phyloP scores from a whole-genome alignment of 2,113 vertebrate species.

The Alligator sinensis region DNA sequence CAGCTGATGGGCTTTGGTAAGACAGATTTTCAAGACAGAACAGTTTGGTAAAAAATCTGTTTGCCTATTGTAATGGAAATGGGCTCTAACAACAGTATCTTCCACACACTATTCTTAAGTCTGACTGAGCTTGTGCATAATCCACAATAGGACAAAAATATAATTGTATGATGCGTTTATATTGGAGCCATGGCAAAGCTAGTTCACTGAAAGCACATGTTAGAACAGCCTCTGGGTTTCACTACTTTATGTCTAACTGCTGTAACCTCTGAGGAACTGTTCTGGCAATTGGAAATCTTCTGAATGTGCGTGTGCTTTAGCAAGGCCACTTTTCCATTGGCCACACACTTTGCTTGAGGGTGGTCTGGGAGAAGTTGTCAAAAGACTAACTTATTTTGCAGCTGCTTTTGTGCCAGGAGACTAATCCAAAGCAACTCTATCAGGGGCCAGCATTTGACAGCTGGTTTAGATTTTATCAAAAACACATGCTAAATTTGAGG shows the following conservation, averaged over 20 bases:
- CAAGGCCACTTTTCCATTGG: not conserved
- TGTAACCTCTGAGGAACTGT: not conserved
- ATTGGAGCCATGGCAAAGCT: not conserved
- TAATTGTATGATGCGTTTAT: not conserved
- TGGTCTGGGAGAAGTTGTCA: not conserved
- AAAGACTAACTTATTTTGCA: not conserved
- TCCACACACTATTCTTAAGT: slow-evolving; percentile 16
- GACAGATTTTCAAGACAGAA: not conserved
- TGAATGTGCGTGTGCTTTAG: not conserved
- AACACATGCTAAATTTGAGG: not conserved
- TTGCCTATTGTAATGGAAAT: not conserved
- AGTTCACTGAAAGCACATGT: not conserved
- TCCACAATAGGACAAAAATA: not conserved
- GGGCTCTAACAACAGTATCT: slow-evolving; percentile 4
- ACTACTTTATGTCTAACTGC: not conserved
- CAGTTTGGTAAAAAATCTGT: not conserved
- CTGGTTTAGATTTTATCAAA: not conserved
- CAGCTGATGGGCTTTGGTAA: not conserved
- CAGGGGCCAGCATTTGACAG: not conserved
- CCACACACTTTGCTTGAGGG: not conserved
- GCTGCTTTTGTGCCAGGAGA: not conserved
- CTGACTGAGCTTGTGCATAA: not conserved
- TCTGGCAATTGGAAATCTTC: not conserved
- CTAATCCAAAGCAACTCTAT: not conserved
- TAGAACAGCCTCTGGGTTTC: not conserved